These are phyloP conservation scores for Falco berigora DNA, from an alignment of 2,797 vertebrate genomes.

Conservation along the genomic window DNA sequence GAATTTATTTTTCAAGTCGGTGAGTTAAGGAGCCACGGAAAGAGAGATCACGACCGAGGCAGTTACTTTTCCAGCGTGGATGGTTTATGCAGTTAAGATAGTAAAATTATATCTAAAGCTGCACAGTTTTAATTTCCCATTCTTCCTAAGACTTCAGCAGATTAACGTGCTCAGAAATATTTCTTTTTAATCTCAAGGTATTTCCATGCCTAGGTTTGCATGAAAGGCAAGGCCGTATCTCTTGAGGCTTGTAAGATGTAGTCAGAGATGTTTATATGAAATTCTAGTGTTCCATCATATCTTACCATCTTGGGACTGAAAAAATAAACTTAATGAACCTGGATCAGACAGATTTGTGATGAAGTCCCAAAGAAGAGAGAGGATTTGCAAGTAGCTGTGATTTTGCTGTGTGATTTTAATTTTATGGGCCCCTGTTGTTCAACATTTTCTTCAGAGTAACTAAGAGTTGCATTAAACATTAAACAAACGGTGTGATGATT, in stretches of 20 bases:
- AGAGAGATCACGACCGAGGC: rapidly evolving
- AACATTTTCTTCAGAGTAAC: conserved; percentile 28
- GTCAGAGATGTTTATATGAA: conserved; percentile 30
- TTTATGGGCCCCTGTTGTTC: conserved; percentile 46
- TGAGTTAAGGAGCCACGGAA: neutral
- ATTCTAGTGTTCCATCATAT: conserved; percentile 14
- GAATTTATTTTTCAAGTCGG: neutral
- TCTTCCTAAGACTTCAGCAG: neutral
- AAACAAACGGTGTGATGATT: conserved; percentile 60
- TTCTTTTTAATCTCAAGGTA: neutral
- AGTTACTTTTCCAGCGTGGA: neutral
- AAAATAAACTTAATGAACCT: conserved; percentile 42
- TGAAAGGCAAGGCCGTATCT: neutral
- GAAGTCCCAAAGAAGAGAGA: conserved; percentile 8
- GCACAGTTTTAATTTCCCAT: neutral
- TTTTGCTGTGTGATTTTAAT: conserved; percentile 48
- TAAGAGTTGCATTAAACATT: conserved; percentile 57
- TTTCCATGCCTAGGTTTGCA: neutral
- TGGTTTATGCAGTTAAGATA: neutral
- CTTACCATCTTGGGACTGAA: neutral
- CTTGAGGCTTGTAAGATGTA: neutral
- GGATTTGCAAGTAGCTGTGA: conserved; percentile 11
- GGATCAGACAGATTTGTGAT: conserved; percentile 24
- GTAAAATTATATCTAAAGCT: neutral
- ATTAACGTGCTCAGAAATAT: neutral